A percentile compares a stretch with the other conserved stretches of the same genome.
These are phyloP conservation scores for Abscondita cerata DNA, from an alignment of 2,888 invertebrate genomes.

Conservation along the genomic window DNA sequence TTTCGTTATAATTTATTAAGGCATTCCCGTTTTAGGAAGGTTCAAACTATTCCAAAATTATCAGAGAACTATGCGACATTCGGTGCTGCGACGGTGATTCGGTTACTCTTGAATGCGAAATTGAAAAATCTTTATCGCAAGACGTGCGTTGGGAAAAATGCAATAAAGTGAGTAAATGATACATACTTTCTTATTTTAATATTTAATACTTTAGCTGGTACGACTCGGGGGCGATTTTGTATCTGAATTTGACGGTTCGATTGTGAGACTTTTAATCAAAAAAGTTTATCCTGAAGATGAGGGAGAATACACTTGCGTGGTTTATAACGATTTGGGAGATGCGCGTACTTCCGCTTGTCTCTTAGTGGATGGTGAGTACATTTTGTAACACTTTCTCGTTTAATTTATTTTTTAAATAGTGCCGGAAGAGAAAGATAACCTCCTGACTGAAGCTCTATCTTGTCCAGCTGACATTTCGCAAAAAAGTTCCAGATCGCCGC, in stretches of 20 bases:
- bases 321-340: slow-evolving; percentile 83
- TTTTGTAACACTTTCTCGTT: not conserved
- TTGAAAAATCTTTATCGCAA: slow-evolving; percentile 77
- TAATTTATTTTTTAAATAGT: slow-evolving; percentile 60
- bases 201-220: slow-evolving; percentile 62
- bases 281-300: slow-evolving; percentile 89
- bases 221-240: slow-evolving; percentile 72
- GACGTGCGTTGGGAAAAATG: slow-evolving; percentile 86
- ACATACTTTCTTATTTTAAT: too few relatives aligned
- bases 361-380: slow-evolving; percentile 79
- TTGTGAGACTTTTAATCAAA: slow-evolving; percentile 74
- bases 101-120: slow-evolving; percentile 81
- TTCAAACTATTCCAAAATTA: slow-evolving; percentile 82
- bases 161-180: slow-evolving; percentile 65
- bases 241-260: slow-evolving; percentile 72
- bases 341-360: slow-evolving; percentile 83
- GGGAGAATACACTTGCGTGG: slow-evolving; percentile 87
- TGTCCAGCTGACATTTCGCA: slow-evolving; percentile 68
- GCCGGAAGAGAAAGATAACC: slow-evolving; percentile 82
- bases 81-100: slow-evolving; percentile 87
- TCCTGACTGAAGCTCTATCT: slow-evolving; percentile 72
- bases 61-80: slow-evolving; percentile 76
- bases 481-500: not conserved
- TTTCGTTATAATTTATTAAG: too few relatives aligned
- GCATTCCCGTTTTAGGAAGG: slow-evolving; percentile 38